Evolutionary conservation across 2,113 vertebrate species (phyloP).

Genomic region (Prunella himalayana): DNA sequence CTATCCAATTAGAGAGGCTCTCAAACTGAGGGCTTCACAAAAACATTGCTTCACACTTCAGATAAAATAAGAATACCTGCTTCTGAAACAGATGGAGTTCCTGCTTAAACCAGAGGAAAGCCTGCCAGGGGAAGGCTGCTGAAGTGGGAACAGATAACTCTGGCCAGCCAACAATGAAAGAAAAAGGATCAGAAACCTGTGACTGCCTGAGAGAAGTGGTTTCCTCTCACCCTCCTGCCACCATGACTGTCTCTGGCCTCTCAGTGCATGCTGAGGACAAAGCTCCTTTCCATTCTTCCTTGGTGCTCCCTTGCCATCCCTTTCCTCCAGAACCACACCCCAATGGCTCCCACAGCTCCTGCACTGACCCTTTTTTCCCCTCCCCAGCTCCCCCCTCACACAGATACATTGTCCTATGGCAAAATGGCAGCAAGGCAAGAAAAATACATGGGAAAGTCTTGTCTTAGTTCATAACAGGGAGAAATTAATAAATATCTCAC

Average conservation of each 20-base stretch:
- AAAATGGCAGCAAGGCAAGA: not conserved
- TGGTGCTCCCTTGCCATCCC: not conserved
- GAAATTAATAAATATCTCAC: not conserved
- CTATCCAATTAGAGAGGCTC: not conserved
- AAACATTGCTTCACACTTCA: not conserved
- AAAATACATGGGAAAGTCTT: not conserved
- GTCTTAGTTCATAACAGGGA: not conserved
- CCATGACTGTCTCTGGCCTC: accelerated
- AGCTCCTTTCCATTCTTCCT: not conserved
- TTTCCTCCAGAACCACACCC: not conserved
- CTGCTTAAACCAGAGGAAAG: not conserved
- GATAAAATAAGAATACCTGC: not conserved
- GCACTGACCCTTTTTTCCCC: accelerated
- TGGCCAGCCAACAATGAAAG: accelerated
- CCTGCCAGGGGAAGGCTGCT: not conserved
- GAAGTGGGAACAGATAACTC: not conserved
- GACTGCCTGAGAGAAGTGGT: not conserved
- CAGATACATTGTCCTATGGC: not conserved
- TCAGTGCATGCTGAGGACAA: not conserved
- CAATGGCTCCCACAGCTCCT: not conserved
- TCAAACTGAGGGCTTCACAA: not conserved
- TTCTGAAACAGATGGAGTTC: not conserved
- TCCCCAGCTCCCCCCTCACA: not conserved
- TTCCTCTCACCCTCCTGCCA: not conserved
- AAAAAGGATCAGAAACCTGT: not conserved